phyloP scores from a whole-genome alignment of 2,888 invertebrate species.

The Pristionchus entomophagus region DNA sequence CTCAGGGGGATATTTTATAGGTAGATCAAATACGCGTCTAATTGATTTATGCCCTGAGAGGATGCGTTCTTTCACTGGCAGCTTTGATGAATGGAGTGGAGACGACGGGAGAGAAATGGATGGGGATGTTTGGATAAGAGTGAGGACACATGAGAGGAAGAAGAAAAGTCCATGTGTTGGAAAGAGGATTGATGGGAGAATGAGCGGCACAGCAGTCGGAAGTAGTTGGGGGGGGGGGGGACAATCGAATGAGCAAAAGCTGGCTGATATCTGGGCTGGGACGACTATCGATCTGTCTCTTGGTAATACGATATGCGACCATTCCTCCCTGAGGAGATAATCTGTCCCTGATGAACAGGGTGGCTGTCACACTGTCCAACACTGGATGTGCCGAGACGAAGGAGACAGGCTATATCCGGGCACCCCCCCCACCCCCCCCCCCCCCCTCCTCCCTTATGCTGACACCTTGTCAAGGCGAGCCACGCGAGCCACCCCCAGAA shows the following conservation, averaged over 20 bases:
- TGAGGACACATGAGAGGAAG: background rate
- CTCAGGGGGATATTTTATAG: background rate
- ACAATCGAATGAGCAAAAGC: background rate
- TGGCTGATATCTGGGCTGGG: background rate
- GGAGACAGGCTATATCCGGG: background rate
- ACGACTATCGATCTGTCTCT: background rate
- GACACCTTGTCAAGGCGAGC: slow-evolving; percentile 10
- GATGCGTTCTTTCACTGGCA: background rate
- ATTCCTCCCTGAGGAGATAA: background rate
- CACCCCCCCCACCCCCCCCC: background rate
- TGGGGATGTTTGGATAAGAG: slow-evolving; percentile 40
- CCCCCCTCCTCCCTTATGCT: background rate
- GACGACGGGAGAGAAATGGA: background rate
- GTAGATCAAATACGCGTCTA: background rate
- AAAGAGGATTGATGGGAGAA: slow-evolving; percentile 7
- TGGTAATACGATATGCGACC: background rate
- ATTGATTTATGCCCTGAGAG: slow-evolving; percentile 16
- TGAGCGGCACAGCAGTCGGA: slow-evolving; percentile 24
- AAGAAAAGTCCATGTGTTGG: slow-evolving; percentile 18
- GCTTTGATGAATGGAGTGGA: background rate
- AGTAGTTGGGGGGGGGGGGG: background rate
- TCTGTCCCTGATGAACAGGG: background rate
- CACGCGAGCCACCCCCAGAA: background rate
- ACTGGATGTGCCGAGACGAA: background rate
- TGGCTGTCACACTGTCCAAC: background rate